Percentiles rank a stretch among this genome's conserved stretches.
phyloP scores from a whole-genome alignment of 2,797 vertebrate genomes.

The Masticophis lateralis region DNA sequence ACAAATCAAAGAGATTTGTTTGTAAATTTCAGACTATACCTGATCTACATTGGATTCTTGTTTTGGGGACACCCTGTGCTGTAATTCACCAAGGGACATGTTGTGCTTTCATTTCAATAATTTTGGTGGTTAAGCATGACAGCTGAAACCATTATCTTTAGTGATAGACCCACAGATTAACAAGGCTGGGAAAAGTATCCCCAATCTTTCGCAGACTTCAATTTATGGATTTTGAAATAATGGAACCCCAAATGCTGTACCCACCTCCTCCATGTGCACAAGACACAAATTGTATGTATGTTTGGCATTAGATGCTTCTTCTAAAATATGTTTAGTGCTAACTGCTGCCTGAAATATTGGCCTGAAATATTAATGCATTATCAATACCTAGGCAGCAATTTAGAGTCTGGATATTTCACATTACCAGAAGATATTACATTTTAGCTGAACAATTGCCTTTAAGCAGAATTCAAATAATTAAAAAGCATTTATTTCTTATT shows the following conservation, averaged over 20 bases:
- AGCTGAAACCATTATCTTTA: not conserved
- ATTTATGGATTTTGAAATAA: not conserved
- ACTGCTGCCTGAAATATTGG: not conserved
- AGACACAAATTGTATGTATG: not conserved
- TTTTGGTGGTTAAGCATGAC: not conserved
- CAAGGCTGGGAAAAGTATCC: not conserved
- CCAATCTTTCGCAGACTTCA: not conserved
- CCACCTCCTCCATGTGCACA: not conserved
- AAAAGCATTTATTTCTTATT: constrained; percentile 7
- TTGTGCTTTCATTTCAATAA: not conserved
- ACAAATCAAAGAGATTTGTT: not conserved
- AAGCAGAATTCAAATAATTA: constrained; percentile 16
- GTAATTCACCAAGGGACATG: not conserved
- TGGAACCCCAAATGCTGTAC: not conserved
- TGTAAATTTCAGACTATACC: not conserved
- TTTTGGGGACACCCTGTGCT: not conserved
- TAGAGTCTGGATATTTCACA: not conserved
- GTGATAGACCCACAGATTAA: not conserved
- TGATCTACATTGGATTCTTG: not conserved
- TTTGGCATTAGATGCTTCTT: not conserved
- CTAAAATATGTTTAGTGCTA: not conserved
- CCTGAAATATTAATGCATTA: not conserved
- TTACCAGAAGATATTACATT: not conserved
- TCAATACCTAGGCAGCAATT: not conserved
- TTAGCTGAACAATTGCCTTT: not conserved